Conservation (phyloP, 2,113 vertebrate genomes). For the Brachyhypopomus occidentalis region DNA sequence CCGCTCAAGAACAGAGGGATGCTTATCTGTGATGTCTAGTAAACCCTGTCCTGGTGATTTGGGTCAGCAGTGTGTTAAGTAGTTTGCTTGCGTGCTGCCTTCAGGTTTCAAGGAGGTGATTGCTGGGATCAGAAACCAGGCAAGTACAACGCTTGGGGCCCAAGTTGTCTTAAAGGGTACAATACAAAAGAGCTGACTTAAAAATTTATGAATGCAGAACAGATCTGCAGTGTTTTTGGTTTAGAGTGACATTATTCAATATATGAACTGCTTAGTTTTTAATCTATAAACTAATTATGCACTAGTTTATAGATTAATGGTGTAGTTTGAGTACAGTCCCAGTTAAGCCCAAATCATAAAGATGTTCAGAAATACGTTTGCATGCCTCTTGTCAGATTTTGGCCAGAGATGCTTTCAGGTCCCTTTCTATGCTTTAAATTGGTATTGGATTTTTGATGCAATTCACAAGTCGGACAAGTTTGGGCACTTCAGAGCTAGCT, state of each 20-base stretch:
- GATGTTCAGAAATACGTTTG: no score
- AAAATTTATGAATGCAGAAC: neutral
- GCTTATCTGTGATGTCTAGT: neutral
- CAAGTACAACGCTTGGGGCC: neutral
- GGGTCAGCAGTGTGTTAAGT: constrained; percentile 5
- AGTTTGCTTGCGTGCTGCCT: neutral
- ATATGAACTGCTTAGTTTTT: neutral
- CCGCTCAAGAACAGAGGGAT: neutral
- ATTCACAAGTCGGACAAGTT: no score
- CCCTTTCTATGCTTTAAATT: no score
- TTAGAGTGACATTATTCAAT: neutral
- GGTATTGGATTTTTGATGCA: no score
- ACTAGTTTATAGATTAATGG: neutral
- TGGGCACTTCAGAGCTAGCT: no score
- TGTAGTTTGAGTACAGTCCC: neutral
- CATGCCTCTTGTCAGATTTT: no score
- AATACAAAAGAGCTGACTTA: neutral
- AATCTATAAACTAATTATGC: neutral
- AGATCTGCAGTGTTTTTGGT: neutral
- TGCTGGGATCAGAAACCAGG: neutral
- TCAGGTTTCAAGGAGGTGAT: neutral
- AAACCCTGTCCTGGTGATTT: neutral
- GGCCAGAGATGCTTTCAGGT: no score
- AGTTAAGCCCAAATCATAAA: neutral
- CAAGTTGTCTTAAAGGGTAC: no score